Evolutionary conservation across 1,140 invertebrate species (phyloP).

Genomic region (Meloidogyne chitwoodi): DNA sequence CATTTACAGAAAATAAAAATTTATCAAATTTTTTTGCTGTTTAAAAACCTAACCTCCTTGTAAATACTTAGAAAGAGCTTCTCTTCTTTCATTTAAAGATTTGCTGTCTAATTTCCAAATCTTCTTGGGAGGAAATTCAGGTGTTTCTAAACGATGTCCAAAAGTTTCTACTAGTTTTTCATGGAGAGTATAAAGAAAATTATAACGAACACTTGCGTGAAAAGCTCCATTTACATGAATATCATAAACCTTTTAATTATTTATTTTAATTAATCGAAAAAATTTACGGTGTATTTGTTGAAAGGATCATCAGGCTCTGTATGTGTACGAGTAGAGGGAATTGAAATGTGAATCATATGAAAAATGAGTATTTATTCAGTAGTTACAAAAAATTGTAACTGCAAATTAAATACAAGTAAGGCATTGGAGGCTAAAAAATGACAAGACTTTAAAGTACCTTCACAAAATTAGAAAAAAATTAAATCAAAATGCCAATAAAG

Average conservation of each 20-base stretch:
- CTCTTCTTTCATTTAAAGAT: constrained; percentile 38
- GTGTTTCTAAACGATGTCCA: constrained; percentile 33
- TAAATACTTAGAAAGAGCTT: constrained; percentile 45
- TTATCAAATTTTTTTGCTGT: no score
- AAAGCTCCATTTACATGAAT: constrained; percentile 46
- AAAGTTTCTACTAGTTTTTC: constrained; percentile 46
- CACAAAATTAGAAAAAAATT: no score
- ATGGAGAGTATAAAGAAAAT: constrained; percentile 33
- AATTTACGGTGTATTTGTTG: constrained; percentile 33
- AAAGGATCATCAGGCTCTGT: constrained; percentile 26
- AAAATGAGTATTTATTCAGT: neutral
- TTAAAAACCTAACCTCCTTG: constrained; percentile 28
- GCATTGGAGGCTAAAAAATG: no score
- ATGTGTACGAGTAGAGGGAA: constrained; percentile 23
- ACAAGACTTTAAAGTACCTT: no score
- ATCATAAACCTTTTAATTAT: constrained; percentile 36
- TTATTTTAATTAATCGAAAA: constrained; percentile 2
- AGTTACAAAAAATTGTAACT: neutral
- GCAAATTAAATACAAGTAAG: no score
- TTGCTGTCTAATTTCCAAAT: constrained; percentile 44
- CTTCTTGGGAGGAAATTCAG: constrained; percentile 49
- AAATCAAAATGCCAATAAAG: no score
- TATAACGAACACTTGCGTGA: constrained; percentile 47
- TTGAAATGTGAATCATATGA: constrained; percentile 35
- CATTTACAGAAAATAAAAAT: no score